Conservation (phyloP, 2,797 vertebrate genomes). For the Manis crassicaudata region DNA sequence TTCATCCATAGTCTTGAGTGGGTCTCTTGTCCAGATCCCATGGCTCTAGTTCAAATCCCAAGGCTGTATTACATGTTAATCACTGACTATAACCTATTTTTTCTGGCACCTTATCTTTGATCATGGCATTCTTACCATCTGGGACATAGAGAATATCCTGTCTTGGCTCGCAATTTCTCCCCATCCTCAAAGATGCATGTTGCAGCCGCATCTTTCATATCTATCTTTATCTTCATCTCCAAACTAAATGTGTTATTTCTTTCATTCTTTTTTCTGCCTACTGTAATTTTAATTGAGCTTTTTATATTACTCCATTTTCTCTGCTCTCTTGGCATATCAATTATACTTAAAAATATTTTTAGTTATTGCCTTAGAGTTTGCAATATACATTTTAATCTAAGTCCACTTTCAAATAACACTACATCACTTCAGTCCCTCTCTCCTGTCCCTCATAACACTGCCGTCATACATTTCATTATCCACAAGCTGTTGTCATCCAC, state of each 20-base stretch:
- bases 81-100: not conserved
- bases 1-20: not conserved
- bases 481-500: not conserved
- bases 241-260: not conserved
- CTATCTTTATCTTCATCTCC: not conserved
- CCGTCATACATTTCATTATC: not conserved
- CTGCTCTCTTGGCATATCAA: not conserved
- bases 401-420: not conserved
- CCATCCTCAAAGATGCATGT: not conserved
- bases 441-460: not conserved
- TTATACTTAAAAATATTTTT: conserved; percentile 5
- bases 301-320: not conserved
- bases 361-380: not conserved
- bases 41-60: not conserved
- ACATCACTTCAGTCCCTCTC: not conserved
- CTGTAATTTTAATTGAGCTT: not conserved
- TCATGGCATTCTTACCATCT: not conserved
- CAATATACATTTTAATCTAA: not conserved
- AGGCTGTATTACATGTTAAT: not conserved
- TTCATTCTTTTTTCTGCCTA: not conserved
- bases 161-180: not conserved
- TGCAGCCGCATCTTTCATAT: not conserved
- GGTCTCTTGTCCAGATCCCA: not conserved
- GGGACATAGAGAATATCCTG: not conserved
- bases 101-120: not conserved